A percentile compares a stretch with the other conserved stretches of the same genome.
Evolutionary conservation across 2,113 vertebrate genomes (phyloP).

Genomic region (Mystacornis crossleyi): DNA sequence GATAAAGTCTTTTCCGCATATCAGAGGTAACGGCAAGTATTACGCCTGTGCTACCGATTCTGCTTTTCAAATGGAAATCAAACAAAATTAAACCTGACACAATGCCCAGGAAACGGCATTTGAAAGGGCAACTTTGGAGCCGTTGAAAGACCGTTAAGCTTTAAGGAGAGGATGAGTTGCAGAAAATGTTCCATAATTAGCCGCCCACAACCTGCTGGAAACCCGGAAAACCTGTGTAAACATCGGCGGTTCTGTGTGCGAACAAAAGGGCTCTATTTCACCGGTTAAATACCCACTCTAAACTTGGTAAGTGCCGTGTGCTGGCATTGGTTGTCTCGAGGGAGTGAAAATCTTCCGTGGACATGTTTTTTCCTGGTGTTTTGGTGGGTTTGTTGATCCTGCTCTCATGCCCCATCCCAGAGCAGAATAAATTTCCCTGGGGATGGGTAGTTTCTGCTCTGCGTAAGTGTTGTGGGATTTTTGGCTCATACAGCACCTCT

Average conservation of each 20-base stretch:
- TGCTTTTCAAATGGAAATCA: not conserved
- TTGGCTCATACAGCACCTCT: not conserved
- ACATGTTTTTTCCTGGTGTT: not conserved
- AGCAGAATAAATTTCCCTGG: not conserved
- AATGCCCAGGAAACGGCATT: not conserved
- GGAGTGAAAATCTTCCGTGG: not conserved
- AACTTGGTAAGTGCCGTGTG: not conserved
- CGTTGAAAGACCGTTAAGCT: not conserved
- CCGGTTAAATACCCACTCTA: not conserved
- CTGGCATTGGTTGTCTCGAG: not conserved
- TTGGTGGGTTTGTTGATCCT: not conserved
- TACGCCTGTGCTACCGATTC: not conserved
- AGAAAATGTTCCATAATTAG: not conserved
- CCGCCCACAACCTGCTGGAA: not conserved
- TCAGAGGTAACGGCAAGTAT: not conserved
- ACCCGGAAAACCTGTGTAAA: not conserved
- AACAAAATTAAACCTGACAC: not conserved
- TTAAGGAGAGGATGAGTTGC: not conserved
- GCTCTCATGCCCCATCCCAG: not conserved
- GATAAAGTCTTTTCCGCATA: too few species aligned
- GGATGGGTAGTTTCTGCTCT: not conserved
- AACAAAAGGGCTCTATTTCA: not conserved
- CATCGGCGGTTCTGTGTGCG: not conserved
- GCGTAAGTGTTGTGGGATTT: not conserved
- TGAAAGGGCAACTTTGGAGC: fast-evolving